Evolutionary conservation across 2,888 invertebrate genomes (phyloP), one percentile per base, ranked within the genome.

Genomic region (Alsophila aescularia): DNA sequence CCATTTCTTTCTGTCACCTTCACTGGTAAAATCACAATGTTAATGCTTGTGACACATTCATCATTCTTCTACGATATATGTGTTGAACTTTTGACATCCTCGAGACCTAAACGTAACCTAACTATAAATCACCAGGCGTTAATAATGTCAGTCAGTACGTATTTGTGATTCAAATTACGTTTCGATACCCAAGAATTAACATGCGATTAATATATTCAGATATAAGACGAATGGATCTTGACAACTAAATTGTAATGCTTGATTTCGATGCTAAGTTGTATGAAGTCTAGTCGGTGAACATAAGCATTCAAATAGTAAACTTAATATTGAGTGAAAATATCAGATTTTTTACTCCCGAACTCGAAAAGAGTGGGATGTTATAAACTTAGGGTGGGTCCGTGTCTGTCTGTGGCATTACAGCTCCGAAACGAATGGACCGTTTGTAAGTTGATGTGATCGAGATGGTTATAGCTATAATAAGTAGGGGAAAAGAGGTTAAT

Each of bases 181-280:
- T 29, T 42, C 51, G 45, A 40, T 45, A 43, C 45, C 15, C 55
- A 42, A 47, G 47, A 55, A 55, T 58, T 60, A 62, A 55, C 58
- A 61, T 54, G 43, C 49, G 52, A 62, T 62, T 64, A 60, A 62
- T 62, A 50, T 58, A 62, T 62, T 62, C 44, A 53, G 52, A 58
- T 58, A 31, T 48, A 52, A 53, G 55, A 55, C 53, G 54, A 60
- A 56, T 44, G 43, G 43, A 24, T 45, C 47, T 57, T 60, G 64
- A 64, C 61, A 58, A 48, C 50, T 41, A 52, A 50, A 61, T 61
- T 61, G 54, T 48, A 58, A 58, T 58, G 34, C 5, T 13, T 31
- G 43, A 31, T 24, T 13, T 36, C 21, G 24, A 44, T 24, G 44
- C 8, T 36, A 27, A 47, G 21, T n/a, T 1, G 12, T 15, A 14